These are phyloP conservation scores for Epinephelus malabaricus DNA, from an alignment of 2,797 vertebrate species.

Conservation along the genomic window DNA sequence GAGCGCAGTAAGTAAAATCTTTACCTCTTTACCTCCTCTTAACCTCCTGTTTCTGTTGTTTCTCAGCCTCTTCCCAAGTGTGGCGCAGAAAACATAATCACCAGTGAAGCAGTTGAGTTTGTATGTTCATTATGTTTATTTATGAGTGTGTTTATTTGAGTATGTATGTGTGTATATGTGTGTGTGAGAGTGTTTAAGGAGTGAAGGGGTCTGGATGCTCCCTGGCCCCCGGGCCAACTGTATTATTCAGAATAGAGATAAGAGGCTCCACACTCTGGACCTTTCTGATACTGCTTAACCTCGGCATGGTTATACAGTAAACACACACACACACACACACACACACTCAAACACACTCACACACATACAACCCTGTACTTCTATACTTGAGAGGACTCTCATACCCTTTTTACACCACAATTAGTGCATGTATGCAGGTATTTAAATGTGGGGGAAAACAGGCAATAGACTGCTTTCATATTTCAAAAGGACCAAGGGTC, in stretches of 20 bases:
- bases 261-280: slow-evolving; percentile 53
- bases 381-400: too few species aligned
- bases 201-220: slow-evolving; percentile 16
- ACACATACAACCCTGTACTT: too few species aligned
- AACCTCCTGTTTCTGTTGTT: slow-evolving; percentile 10
- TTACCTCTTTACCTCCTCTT: too few species aligned
- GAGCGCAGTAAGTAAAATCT: slow-evolving; percentile 32
- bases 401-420: too few species aligned
- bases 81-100: slow-evolving; percentile 39
- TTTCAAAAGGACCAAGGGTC: too few species aligned
- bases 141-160: slow-evolving; percentile 41
- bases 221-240: slow-evolving; percentile 52
- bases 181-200: slow-evolving; percentile 29
- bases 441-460: too few species aligned
- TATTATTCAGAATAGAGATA: slow-evolving; percentile 73
- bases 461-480: too few species aligned
- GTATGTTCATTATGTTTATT: slow-evolving; percentile 42
- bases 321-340: slow-evolving; percentile 1
- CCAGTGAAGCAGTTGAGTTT: slow-evolving; percentile 31
- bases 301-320: slow-evolving; percentile 27
- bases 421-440: too few species aligned
- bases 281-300: slow-evolving; percentile 61
- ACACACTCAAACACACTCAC: neutral
- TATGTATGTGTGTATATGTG: slow-evolving; percentile 10
- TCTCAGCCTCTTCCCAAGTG: slow-evolving; percentile 12